Evolutionary conservation across 2,888 invertebrate genomes (phyloP), one percentile per base, ranked within the genome.

Genomic region (Limnephilus lunatus): DNA sequence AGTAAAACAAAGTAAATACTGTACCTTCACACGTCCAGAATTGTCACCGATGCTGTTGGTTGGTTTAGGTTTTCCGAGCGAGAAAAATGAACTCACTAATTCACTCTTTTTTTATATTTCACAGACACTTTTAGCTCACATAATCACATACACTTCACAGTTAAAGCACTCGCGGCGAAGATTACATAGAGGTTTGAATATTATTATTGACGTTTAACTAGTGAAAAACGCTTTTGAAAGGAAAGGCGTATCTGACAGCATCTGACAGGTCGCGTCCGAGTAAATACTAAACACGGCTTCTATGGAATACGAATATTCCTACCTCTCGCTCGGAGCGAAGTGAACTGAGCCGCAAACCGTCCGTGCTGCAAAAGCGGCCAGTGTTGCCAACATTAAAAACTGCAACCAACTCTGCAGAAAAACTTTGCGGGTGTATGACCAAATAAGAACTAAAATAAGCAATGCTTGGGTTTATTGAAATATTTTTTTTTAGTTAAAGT

Each of bases 231-330:
- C 68, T 25, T 68, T 68, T 19, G 25, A 68, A 85, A 53, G 12
- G 91, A 88, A 89, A 85, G 89, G 85, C 91, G 90, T 80, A 80
- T 89, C 80, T 91, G 89, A 89, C 89, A 90, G 89, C 35, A 80
- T 85, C 80, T 91, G 89, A 89, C 89, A 90, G 89, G 80, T 91
- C 89, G 88, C 89, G 91, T 31, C 85, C 89, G 91, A 85, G 89
- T 90, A 90, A 91, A 90, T 53, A 91, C 88, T 68, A 68, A 68
- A 68, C 32, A 86, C 48, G 53, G 81, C 81, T 68, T 91, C 91
- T 91, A 91, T 91, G 91, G 91, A 87, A 87, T 91, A 91, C 91
- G 85, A 68, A 85, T 89, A 83, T 48, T 25, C 81, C 81, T 14
- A 32, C 82, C 89, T 30, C 31, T 30, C 91, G 91, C 48, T 32